Base-by-base conservation (phyloP, 1,140 invertebrate genomes). In the Drosophila suzukii region DNA sequence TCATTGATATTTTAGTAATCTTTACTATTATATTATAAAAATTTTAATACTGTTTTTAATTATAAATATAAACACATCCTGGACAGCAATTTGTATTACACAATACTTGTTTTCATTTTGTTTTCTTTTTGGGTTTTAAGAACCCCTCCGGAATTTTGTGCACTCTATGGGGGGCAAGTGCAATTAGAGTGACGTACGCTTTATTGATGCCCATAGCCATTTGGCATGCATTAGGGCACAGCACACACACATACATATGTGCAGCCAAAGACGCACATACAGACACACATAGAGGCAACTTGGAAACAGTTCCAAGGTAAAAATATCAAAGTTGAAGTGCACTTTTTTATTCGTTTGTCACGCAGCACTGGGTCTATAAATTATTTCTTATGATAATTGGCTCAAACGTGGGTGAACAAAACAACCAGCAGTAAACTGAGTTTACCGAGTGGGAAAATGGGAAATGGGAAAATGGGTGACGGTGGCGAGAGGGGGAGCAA, bases 291-390 rank as follows among this genome's bases (percentile, higher is more conserved):
- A 41, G 20, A 12, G 34, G 27, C 36, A 34, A 57, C 65, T 57
- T 49, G 34, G 65, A 60, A 51, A 54, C 66, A 77, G 79, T 76
- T 75, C 63, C 75, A 86, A 86, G 84, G 83, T 83, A 79, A 83
- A 75, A 86, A 86, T 86, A 82, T 88, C 83, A 88, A 88, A 88
- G 79, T 88, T 88, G 79, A 88, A 88, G 76, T 88, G 83, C 75
- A 78, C 79, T 81, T 74, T 81, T 78, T 61, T 57, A 46, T 59
- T 76, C 62, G 73, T 76, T 76, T 76, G 73, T 76, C 73, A 76
- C 73, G 73, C 73, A 76, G 73, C 72, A 75, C 62, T 75, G 73
- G 41, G 30, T 76, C 72, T 76, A 79, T 86, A 71, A 88, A 86
- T 86, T 82, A 86, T 88, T 86, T 86, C 79, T 71, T 78, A 82